Base-by-base conservation (phyloP, 2,888 invertebrate species). In the Elaeidobius kamerunicus region DNA sequence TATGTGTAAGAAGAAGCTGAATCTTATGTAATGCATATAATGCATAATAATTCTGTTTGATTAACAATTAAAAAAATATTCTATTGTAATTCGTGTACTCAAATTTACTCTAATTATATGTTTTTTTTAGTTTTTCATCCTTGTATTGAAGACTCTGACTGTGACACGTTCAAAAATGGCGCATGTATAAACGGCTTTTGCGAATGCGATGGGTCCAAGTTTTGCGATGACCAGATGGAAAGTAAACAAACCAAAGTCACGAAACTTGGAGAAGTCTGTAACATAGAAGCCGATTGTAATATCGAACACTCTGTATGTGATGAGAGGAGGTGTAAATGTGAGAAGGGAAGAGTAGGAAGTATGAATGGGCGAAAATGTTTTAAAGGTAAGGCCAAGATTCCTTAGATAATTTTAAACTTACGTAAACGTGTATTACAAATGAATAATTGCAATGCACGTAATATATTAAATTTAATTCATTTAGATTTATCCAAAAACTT, bases 261-360 rank as follows among this genome's bases (percentile, higher is more conserved):
- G 15, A 65, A 63, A 61, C 56, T 70, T 19, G 69, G 67, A 7
- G 60, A 60, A 52, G 40, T 46, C 18, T 70, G 70, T 54, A 57
- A 45, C 5, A 45, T 42, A 1, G 38, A 57, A 3, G 19, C 44
- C 2, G 62, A 66, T 11, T 70, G 70, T 45, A 63, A 63, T 30
- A 63, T 68, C 19, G 61, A 61, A 11, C 47, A 61, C 45, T 61
- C 68, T 1, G 40, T 56, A 30, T 69, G 69, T 53, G 23, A 20
- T 17, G 55, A 56, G 12, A 39, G 51, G 1, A 57, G 40, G 35
- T 69, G 69, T 52, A 46, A 20, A 3, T 70, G 70, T 42, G 50
- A 56, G 17, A 35, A 58, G 23, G 61, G 59, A 9, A 61, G 54
- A 32, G 58, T 67, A 6, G 52, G 50, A 1, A 60, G 67, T 0